Evolutionary conservation across 2,113 vertebrate species (phyloP).

Genomic region (Anser brachyrhynchus): DNA sequence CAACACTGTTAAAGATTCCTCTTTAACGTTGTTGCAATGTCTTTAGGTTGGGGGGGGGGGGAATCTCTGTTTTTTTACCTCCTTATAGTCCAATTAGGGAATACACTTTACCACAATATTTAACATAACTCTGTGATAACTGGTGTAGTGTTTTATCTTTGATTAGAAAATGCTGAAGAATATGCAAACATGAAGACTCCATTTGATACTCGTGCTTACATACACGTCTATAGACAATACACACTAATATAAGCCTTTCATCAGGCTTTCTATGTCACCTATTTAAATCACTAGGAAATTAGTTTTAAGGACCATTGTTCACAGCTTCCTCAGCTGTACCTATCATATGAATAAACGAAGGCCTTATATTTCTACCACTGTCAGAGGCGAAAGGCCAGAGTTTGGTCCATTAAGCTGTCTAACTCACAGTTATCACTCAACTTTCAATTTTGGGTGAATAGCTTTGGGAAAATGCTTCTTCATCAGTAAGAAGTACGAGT

Average conservation of each 20-base stretch:
- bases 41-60: not conserved
- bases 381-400: not conserved
- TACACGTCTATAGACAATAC: not conserved
- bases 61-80: not conserved
- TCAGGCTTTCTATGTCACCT: not conserved
- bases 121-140: not conserved
- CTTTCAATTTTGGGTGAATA: not conserved
- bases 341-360: not conserved
- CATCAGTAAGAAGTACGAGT: too few species aligned
- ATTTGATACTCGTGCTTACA: rapidly evolving
- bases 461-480: not conserved
- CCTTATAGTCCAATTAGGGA: not conserved
- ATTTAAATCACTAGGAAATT: not conserved
- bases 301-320: not conserved
- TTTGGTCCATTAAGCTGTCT: not conserved
- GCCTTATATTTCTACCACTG: not conserved
- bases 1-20: not conserved
- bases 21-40: not conserved
- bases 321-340: not conserved
- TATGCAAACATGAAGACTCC: not conserved
- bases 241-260: not conserved
- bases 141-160: not conserved
- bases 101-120: not conserved
- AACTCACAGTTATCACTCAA: not conserved
- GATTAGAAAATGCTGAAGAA: not conserved